Base-by-base conservation (phyloP, 2,888 invertebrate species). In the Siphlonurus alternatus region DNA sequence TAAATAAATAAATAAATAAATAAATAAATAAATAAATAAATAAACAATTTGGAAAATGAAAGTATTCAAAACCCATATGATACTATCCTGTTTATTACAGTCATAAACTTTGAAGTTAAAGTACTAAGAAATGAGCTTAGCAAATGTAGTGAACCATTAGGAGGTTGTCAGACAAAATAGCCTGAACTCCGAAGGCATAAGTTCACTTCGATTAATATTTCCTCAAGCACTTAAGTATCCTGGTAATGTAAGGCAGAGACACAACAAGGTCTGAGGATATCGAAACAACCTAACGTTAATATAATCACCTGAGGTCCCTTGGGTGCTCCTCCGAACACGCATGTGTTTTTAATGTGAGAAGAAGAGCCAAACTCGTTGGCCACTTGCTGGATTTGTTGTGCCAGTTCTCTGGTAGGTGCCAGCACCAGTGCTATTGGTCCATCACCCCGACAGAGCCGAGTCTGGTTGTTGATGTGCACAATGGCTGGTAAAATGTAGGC, bases 401-500 rank as follows among this genome's bases (percentile, higher is more conserved):
- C 93, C 61, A 93, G 77, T 75, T 93, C 93, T 72, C 92, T 81
- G 1, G 93, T 93, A 2, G 93, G 93, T 61, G 95, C 95, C 70
- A 96, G 76, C 51, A 95, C 89, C 62, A 96, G 78, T 59, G 87
- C 93, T 71, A 96, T 90, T 2, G 97, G 97, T 20, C 97, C 97
- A 75, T 97, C 96, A 67, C 92, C 90, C 70, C 90, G 80, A 70
- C 87, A 80, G 68, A 97, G 77, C 67, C 89, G 83, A 2, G 90
- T 88, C 73, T 96, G 95, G 74, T 94, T 85, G 70, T 90, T 92
- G 61, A 96, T 95, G 73, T 98, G 97, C 22, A 97, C 91, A 69
- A 96, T 90, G 20, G 94, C 94, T 63, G 97, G 97, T 69, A 93
- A 75, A 69, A 92, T 90, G 76, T 93, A 95, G 0, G 88, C 87